Evolutionary conservation across 1,140 invertebrate species (phyloP).

Genomic region (Tetramorium parvispinum): DNA sequence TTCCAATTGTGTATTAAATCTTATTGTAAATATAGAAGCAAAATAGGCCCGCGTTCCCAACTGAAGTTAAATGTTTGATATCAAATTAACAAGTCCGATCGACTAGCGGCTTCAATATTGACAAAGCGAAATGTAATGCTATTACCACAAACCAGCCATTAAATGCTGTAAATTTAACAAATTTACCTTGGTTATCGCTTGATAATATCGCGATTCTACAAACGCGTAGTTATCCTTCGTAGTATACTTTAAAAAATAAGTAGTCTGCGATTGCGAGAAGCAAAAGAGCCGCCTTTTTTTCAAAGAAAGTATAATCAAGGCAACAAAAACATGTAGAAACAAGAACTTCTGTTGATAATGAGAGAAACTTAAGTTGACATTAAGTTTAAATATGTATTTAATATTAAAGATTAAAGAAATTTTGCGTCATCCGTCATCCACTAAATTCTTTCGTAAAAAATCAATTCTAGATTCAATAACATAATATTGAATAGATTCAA

Average conservation of each 20-base stretch:
- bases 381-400: background rate
- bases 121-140: constrained; percentile 57
- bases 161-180: constrained; percentile 60
- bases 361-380: background rate
- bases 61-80: constrained; percentile 60
- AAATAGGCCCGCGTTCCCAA: constrained; percentile 48
- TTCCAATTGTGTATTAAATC: constrained; percentile 35
- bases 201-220: constrained; percentile 19
- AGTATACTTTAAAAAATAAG: constrained; percentile 7
- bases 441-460: background rate
- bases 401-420: background rate
- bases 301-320: constrained; percentile 3
- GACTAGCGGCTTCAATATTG: constrained; percentile 61
- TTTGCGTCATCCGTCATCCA: background rate
- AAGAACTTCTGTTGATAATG: background rate
- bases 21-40: constrained; percentile 53
- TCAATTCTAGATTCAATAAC: background rate
- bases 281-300: background rate
- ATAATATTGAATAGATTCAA: background rate
- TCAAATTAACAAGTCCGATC: constrained; percentile 62
- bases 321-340: background rate
- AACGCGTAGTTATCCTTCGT: background rate
- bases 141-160: constrained; percentile 57
- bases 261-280: background rate
- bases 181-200: constrained; percentile 34